A percentile compares a stretch with the other conserved stretches of the same genome.
Evolutionary conservation across 2,888 invertebrate species (phyloP).

Genomic region (Stegana nigrithorax): DNA sequence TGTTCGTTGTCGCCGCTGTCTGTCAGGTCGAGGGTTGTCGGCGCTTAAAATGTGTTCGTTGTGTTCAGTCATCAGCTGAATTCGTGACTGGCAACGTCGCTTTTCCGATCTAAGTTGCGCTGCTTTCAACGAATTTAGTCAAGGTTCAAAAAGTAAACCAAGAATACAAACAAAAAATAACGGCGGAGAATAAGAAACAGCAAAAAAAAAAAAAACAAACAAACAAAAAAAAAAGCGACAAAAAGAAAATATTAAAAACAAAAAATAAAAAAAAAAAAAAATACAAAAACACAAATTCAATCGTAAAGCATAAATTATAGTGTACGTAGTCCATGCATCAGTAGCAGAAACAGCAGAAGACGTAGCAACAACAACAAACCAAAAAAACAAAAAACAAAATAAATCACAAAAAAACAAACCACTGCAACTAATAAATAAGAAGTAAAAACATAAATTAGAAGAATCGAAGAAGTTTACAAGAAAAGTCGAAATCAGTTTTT

Average conservation of each 20-base stretch:
- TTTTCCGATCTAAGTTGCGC: slow-evolving; percentile 46
- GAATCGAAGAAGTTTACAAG: slow-evolving; percentile 31
- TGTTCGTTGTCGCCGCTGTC: neutral
- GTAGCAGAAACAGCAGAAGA: too few species aligned
- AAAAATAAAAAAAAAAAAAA: slow-evolving; percentile 1
- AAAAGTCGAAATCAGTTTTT: slow-evolving; percentile 20
- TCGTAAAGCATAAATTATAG: neutral
- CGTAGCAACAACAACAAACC: slow-evolving; percentile 23
- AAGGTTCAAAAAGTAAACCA: neutral
- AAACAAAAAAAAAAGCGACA: slow-evolving; percentile 1
- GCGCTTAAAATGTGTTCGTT: slow-evolving; percentile 66
- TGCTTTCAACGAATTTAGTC: slow-evolving; percentile 15
- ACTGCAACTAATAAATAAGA: neutral
- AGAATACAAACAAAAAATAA: neutral
- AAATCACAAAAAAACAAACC: slow-evolving; percentile 19
- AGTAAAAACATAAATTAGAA: neutral
- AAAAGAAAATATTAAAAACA: neutral
- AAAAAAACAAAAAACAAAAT: slow-evolving; percentile 30
- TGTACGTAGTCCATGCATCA: neutral
- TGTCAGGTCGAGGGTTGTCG: slow-evolving; percentile 61
- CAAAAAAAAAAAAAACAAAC: slow-evolving; percentile 12
- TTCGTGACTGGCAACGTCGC: slow-evolving; percentile 69
- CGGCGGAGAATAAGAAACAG: neutral
- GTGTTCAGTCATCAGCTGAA: slow-evolving; percentile 69
- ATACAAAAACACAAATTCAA: slow-evolving; percentile 23